These are phyloP conservation scores for Cairina moschata DNA, from an alignment of 2,113 vertebrate genomes.

Conservation along the genomic window DNA sequence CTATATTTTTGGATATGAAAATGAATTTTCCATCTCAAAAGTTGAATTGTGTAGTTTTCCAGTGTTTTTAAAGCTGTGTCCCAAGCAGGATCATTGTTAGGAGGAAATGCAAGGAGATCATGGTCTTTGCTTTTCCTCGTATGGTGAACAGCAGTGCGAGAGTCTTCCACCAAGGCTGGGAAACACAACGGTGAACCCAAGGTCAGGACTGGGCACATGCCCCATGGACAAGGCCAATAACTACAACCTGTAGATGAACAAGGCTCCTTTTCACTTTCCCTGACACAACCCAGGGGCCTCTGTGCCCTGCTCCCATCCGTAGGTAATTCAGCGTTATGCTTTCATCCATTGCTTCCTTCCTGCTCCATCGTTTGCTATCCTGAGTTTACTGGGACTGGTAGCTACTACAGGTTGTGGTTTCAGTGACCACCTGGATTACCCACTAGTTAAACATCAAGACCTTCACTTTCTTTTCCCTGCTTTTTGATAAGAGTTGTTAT, in stretches of 20 bases:
- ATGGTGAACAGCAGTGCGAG: rapidly evolving
- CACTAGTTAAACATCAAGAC: background rate
- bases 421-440: background rate
- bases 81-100: background rate
- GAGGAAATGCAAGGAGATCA: background rate
- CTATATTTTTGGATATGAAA: background rate
- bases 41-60: background rate
- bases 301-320: background rate
- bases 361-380: background rate
- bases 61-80: background rate
- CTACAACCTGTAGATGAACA: background rate
- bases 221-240: background rate
- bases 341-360: background rate
- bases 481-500: background rate
- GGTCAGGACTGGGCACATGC: background rate
- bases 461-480: background rate
- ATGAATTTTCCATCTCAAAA: background rate
- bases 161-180: background rate
- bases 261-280: background rate
- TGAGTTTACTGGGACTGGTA: background rate
- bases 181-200: background rate
- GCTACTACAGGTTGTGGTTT: background rate
- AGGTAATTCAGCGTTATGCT: background rate
- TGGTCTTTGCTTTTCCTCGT: background rate
- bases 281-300: background rate